Conservation (phyloP, 2,797 vertebrate genomes). For the Myotis daubentonii region DNA sequence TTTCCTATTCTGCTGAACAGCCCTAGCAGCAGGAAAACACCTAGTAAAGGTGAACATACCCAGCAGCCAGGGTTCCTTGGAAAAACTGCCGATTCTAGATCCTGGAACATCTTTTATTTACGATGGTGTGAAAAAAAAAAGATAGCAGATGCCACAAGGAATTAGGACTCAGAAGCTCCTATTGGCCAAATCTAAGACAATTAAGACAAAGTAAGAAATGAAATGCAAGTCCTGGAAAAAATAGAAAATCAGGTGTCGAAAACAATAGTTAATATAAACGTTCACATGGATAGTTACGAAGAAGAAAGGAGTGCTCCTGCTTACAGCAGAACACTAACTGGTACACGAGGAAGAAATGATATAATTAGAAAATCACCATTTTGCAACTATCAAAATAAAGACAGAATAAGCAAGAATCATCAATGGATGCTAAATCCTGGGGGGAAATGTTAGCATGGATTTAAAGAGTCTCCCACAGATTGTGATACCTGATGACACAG, state of each 20-base stretch:
- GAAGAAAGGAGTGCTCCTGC: neutral
- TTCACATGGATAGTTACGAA: neutral
- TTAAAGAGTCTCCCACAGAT: neutral
- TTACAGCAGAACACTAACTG: neutral
- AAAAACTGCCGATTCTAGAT: neutral
- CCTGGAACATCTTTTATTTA: neutral
- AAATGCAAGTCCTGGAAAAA: neutral
- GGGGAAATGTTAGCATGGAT: neutral
- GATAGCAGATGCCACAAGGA: neutral
- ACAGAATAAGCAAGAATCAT: neutral
- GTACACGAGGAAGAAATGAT: neutral
- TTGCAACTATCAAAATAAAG: neutral
- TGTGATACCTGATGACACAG: neutral
- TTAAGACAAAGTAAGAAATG: neutral
- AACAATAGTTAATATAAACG: neutral
- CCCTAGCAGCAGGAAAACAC: neutral
- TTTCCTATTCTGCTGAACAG: neutral
- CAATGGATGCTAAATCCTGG: neutral
- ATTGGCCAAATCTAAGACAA: conserved; percentile 7
- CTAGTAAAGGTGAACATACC: neutral
- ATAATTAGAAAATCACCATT: neutral
- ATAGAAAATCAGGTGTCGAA: neutral
- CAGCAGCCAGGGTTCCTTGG: neutral
- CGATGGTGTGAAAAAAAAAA: neutral
- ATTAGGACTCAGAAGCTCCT: neutral